A percentile compares a stretch with the other conserved stretches of the same genome.
These are phyloP conservation scores for Myzus persicae DNA, from an alignment of 1,140 invertebrate genomes.

Conservation along the genomic window DNA sequence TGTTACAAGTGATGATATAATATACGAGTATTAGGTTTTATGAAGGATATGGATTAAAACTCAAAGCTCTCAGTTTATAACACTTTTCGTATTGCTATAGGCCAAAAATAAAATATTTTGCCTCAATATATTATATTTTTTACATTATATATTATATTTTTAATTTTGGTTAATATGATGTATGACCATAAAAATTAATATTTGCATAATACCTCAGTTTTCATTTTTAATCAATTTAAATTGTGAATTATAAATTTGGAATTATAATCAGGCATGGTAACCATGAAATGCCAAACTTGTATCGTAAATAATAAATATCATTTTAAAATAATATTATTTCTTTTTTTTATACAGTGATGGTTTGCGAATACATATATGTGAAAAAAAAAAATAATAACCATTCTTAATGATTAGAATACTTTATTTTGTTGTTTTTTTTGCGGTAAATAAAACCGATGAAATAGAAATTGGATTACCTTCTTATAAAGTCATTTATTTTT, in stretches of 20 bases:
- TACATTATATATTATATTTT: too few relatives aligned
- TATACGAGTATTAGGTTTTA: too few relatives aligned
- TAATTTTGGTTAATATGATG: not conserved
- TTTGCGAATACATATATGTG: not conserved
- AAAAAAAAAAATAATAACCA: not conserved
- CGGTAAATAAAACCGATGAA: not conserved
- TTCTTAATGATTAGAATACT: not conserved
- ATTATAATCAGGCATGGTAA: not conserved
- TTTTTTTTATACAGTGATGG: not conserved
- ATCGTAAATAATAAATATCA: not conserved
- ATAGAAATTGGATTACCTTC: not conserved
- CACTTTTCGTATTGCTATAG: not conserved
- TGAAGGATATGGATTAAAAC: not conserved
- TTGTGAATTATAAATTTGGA: not conserved
- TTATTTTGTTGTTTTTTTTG: not conserved
- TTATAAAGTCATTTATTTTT: conserved; percentile 5
- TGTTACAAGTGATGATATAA: not conserved
- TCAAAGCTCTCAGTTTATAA: not conserved
- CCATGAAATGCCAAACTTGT: not conserved
- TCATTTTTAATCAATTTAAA: not conserved
- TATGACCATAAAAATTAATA: not conserved
- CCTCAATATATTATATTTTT: not conserved
- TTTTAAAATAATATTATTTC: not conserved
- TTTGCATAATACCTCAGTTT: not conserved
- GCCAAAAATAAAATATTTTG: not conserved